Conservation (phyloP, 2,113 vertebrate genomes). For the Bufo bufo region DNA sequence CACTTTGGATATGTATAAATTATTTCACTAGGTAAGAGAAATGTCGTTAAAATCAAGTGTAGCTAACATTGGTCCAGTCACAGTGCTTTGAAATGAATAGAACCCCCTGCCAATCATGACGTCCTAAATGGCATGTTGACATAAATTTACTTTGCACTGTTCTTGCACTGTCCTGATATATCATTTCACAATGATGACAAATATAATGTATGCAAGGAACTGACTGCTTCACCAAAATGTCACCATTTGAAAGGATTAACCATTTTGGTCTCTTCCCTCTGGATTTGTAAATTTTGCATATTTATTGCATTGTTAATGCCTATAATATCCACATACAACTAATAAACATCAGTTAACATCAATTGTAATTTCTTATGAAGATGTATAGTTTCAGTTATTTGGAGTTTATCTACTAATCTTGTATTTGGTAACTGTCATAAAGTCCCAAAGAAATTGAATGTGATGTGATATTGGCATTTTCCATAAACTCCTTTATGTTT, state of each 20-base stretch:
- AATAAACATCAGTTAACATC: constrained; percentile 26
- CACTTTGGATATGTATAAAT: constrained; percentile 30
- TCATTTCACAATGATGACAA: not conserved
- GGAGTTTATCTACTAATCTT: constrained; percentile 41
- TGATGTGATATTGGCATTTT: constrained; percentile 56
- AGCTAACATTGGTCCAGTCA: not conserved
- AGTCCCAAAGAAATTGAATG: constrained; percentile 46
- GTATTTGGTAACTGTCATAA: constrained; percentile 55
- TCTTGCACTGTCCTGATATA: not conserved
- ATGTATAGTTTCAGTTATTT: constrained; percentile 54
- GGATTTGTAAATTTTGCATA: constrained; percentile 20
- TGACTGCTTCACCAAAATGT: constrained; percentile 7
- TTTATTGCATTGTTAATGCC: constrained; percentile 31
- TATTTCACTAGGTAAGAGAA: not conserved
- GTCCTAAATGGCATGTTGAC: not conserved
- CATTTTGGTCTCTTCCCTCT: not conserved
- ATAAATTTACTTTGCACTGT: not conserved
- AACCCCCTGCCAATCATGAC: not conserved
- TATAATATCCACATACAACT: not conserved
- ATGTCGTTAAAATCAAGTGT: not conserved
- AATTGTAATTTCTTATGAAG: constrained; percentile 27
- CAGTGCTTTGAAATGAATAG: not conserved
- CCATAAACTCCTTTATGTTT: constrained; percentile 56
- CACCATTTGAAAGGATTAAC: not conserved
- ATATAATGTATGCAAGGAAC: constrained; percentile 7